These are phyloP conservation scores for Uropetala carovei DNA, from an alignment of 2,888 invertebrate species.

Conservation along the genomic window DNA sequence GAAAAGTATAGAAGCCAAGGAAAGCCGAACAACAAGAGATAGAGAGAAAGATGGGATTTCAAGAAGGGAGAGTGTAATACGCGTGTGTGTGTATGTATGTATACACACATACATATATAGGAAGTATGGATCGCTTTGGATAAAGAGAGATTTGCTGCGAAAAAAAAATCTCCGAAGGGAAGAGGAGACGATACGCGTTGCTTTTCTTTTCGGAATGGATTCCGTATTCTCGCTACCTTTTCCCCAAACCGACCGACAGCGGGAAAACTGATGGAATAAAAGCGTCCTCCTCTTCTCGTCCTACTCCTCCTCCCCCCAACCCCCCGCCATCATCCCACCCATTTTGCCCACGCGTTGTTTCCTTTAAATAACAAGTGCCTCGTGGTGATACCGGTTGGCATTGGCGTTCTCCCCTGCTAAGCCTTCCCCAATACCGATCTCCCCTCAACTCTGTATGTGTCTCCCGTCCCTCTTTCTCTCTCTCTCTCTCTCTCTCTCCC, in stretches of 20 bases:
- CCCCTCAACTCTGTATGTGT: not conserved
- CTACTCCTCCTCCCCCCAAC: not conserved
- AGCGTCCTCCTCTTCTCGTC: not conserved
- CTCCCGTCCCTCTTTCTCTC: not conserved
- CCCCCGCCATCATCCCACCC: not conserved
- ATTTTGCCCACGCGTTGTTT: not conserved
- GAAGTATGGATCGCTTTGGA: not conserved
- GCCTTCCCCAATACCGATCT: not conserved
- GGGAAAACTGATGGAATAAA: conserved; percentile 19
- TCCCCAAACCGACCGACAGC: not conserved
- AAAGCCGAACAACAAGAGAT: not conserved
- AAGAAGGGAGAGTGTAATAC: not conserved
- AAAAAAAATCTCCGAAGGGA: not conserved
- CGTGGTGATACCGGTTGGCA: conserved; percentile 27
- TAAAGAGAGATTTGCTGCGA: not conserved
- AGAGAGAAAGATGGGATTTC: not conserved
- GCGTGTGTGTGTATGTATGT: not conserved
- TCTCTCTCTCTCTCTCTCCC: not conserved
- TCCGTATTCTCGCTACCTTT: not conserved
- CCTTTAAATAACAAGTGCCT: conserved; percentile 32
- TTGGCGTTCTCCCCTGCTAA: conserved; percentile 1
- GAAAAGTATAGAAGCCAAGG: not conserved
- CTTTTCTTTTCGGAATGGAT: not conserved
- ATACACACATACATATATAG: no score
- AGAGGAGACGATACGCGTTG: not conserved